Evolutionary conservation across 2,113 vertebrate species (phyloP), one percentile per base, ranked within the genome.

Genomic region (Erythrocercus mccallii): DNA sequence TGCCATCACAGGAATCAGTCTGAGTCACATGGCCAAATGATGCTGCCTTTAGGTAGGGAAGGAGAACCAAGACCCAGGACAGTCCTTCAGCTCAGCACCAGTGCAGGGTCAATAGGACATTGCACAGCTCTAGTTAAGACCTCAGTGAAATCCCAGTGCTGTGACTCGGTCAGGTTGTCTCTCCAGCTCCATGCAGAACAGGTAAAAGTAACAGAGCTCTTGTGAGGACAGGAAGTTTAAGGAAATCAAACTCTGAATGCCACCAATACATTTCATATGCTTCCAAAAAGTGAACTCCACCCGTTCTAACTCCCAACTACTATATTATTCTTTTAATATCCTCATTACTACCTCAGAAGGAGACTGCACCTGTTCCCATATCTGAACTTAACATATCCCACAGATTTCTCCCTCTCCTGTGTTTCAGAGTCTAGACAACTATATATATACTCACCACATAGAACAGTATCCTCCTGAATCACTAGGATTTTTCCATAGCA

Each of bases 41-140:
- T 18, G 60, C 30, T 58, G 51, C 73, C 62, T 12, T 38, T 13
- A 72, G 4, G 28, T 3, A 60, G 19, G 53, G 62, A 81, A 69
- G 45, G 45, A 80, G 27, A 83, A 45, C 8, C 0, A 0, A 73
- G 38, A 38, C 3, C 25, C n/a, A 61, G 62, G 25, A 40, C 9
- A 50, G 10, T 16, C 23, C 50, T 54, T 44, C 50, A 72, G 44
- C 53, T 88, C 54, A 57, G 45, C 71, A 83, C 48, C 58, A 62
- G 47, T 15, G 71, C 27, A 6, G 9, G 24, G 53, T n/a, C 58
- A 69, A 12, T 0, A 69, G 53, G 31, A 56, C 31, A 40, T 3
- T 48, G 61, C 45, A 61, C 42, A 81, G 78, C 17, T 62, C 37
- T 25, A 47, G 23, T 15, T 42, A 51, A 71, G 48, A 71, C 4